Base-by-base conservation (phyloP, 2,113 vertebrate genomes). In the Platysteira castanea region DNA sequence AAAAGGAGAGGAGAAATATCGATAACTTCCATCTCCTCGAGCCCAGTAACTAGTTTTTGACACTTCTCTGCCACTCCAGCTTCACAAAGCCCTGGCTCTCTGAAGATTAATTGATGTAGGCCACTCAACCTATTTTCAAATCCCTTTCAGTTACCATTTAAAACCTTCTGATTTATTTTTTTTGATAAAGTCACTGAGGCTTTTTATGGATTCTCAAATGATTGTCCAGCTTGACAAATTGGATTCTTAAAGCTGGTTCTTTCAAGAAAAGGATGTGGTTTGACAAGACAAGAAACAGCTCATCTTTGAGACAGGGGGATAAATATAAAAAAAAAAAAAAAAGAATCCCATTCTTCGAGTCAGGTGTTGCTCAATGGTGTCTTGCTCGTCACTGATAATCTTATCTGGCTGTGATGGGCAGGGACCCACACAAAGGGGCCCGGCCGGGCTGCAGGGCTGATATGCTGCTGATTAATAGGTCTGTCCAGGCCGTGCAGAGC, bases 371-470 rank as follows among this genome's bases (percentile, higher is more conserved):
- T 98, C 98, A 98, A 98, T 98, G 97, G 97, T 98, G 97, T 98
- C 98, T 93, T 75, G 67, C 98, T 98, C 97, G 97, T 98, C 98
- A 97, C 97, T 97, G 98, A 98, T 99, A 98, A 99, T 99, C 98
- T 99, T 99, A 99, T 99, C 98, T 98, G 92, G 64, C 96, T 83
- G 94, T 98, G 98, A 98, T 98, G 98, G 98, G 98, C 98, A 98
- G 97, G 96, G 97, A 97, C 97, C 95, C 71, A 96, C 98, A 98
- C 98, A 99, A 99, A 98, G 96, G 97, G 96, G 97, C 97, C 95
- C 1, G 97, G 91, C 97, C 84, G 33, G 95, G 96, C 97, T 97
- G 97, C 56, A 96, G 97, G 97, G 97, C 98, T 98, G 98, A 98
- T 98, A 97, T 47, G 94, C 83, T 23, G 89, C 98, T 98, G 98